phyloP scores from a whole-genome alignment of 2,113 vertebrate species.

The Dasyornis broadbenti region DNA sequence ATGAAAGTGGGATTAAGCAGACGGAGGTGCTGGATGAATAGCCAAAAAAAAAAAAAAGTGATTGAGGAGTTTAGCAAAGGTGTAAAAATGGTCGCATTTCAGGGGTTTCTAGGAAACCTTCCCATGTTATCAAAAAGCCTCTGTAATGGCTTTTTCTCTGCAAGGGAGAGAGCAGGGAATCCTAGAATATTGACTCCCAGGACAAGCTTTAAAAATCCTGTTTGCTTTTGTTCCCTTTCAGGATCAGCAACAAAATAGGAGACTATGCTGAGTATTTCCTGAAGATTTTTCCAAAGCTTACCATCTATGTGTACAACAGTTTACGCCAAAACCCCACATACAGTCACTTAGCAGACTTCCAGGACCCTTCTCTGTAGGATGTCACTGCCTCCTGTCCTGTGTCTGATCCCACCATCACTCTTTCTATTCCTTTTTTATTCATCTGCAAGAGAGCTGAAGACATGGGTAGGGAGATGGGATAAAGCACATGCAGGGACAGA shows the following conservation, averaged over 20 bases:
- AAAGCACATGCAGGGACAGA: not conserved
- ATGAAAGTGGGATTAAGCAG: not conserved
- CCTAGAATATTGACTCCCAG: not conserved
- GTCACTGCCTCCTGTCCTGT: not conserved
- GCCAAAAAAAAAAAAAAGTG: rapidly evolving
- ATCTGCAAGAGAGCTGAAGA: not conserved
- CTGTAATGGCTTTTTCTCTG: not conserved
- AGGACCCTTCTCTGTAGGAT: not conserved
- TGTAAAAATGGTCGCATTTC: not conserved
- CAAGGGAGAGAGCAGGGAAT: not conserved
- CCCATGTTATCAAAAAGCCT: not conserved
- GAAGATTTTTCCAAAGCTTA: slow-evolving; percentile 59
- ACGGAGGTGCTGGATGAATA: not conserved
- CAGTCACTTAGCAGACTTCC: slow-evolving; percentile 6
- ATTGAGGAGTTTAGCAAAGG: not conserved
- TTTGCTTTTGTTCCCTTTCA: slow-evolving; percentile 53
- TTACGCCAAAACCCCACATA: not conserved
- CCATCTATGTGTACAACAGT: slow-evolving; percentile 52
- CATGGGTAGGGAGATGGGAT: not conserved
- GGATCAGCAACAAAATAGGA: slow-evolving; percentile 26
- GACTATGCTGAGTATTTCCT: slow-evolving; percentile 64
- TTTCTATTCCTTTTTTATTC: not conserved
- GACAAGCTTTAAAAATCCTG: not conserved
- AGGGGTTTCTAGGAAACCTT: not conserved
- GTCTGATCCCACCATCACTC: not conserved